Conservation (phyloP, 2,797 vertebrate genomes). For the Leuciscus waleckii region DNA sequence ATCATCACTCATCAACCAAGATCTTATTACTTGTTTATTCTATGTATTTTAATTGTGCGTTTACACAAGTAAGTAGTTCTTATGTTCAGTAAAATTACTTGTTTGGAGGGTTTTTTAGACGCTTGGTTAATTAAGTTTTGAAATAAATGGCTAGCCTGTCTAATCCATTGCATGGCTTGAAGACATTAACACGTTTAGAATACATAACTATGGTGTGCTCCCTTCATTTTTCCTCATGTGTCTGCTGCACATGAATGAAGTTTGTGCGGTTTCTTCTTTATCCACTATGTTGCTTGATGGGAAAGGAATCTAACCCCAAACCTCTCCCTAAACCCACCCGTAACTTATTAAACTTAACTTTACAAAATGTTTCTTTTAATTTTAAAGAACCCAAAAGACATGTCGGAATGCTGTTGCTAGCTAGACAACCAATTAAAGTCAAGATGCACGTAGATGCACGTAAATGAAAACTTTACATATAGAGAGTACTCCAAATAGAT, state of each 20-base stretch:
- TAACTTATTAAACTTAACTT: background rate
- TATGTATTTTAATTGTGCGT: no score
- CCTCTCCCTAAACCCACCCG: background rate
- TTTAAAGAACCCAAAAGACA: background rate
- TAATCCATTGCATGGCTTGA: background rate
- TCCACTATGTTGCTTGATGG: no score
- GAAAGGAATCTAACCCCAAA: no score
- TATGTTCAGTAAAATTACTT: no score
- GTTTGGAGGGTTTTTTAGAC: no score
- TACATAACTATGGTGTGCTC: background rate
- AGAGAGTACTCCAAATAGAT: background rate
- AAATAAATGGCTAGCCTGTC: background rate
- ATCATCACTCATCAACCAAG: no score
- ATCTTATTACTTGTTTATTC: no score
- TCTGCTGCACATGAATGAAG: no score
- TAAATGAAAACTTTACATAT: background rate
- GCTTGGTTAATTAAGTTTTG: no score
- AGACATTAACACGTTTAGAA: background rate
- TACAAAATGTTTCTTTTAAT: background rate
- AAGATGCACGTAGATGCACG: background rate
- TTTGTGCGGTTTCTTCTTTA: no score
- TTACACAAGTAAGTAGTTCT: no score
- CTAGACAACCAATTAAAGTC: background rate
- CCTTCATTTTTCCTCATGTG: no score
- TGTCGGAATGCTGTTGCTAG: background rate